A percentile compares a stretch with the other conserved stretches of the same genome.
These are phyloP conservation scores for Drosophila pandora DNA, from an alignment of 1,140 invertebrate species.

Conservation along the genomic window DNA sequence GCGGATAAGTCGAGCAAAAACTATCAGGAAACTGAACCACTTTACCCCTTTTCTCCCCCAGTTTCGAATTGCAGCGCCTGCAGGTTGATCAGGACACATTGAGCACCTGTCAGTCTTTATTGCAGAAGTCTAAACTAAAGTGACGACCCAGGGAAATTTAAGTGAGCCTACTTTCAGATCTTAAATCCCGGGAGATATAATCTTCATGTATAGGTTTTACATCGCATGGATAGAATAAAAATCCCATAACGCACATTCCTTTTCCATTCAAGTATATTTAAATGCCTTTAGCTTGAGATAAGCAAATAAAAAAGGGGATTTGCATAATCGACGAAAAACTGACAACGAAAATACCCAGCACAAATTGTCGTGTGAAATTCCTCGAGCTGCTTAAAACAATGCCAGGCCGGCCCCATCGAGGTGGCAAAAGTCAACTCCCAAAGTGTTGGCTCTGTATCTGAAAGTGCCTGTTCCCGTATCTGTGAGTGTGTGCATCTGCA, in stretches of 20 bases:
- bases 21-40: slow-evolving; percentile 53
- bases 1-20: slow-evolving; percentile 45
- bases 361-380: slow-evolving; percentile 63
- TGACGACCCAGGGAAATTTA: slow-evolving; percentile 6
- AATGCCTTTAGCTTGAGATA: neutral
- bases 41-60: slow-evolving; percentile 19
- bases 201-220: neutral
- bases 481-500: slow-evolving; percentile 22
- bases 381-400: slow-evolving; percentile 38
- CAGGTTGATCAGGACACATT: slow-evolving; percentile 29
- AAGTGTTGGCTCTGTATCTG: slow-evolving; percentile 44
- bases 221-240: neutral
- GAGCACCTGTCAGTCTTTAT: slow-evolving; percentile 60
- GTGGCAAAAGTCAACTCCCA: slow-evolving; percentile 71
- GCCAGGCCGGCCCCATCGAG: slow-evolving; percentile 20
- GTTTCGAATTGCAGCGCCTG: slow-evolving; percentile 14
- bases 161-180: no score
- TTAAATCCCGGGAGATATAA: neutral
- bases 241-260: neutral
- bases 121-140: slow-evolving; percentile 25
- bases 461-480: slow-evolving; percentile 6
- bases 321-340: slow-evolving; percentile 29
- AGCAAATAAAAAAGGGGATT: slow-evolving; percentile 9
- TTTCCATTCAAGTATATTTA: slow-evolving; percentile 1
- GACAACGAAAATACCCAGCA: slow-evolving; percentile 5